Evolutionary conservation across 2,888 invertebrate species (phyloP).

Genomic region (Ormyrus thymus): DNA sequence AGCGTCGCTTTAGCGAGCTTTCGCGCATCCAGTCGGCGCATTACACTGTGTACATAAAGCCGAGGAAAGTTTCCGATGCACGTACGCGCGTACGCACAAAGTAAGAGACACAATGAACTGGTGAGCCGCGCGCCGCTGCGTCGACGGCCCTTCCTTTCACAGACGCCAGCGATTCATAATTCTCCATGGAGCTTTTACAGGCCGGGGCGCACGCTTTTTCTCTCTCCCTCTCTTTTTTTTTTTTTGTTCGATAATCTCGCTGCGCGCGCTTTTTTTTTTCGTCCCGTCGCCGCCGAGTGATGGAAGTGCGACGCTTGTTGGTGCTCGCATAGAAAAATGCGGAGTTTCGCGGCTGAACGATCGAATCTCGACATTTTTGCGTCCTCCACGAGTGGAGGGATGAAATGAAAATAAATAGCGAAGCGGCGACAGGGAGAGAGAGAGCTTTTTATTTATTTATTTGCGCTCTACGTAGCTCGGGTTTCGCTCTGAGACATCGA

Average conservation of each 20-base stretch:
- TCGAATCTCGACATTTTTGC: conserved; percentile 1
- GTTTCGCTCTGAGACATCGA: not conserved
- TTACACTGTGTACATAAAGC: not conserved
- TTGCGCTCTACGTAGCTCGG: not conserved
- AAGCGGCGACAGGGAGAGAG: no score
- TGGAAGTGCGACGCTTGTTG: not conserved
- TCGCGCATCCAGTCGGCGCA: not conserved
- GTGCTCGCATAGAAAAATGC: conserved; percentile 15
- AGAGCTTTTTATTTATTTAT: conserved; percentile 8
- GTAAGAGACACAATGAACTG: conserved; percentile 31
- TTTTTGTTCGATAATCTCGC: conserved; percentile 26
- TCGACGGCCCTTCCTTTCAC: not conserved
- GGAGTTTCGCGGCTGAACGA: conserved; percentile 8
- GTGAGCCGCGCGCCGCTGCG: not conserved
- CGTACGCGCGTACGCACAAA: conserved; percentile 7
- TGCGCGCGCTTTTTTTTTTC: not conserved
- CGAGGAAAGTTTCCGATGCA: conserved; percentile 25
- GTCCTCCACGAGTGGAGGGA: no score
- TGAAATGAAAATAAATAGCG: conserved; percentile 4
- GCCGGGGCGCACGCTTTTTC: not conserved
- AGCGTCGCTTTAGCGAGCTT: not conserved
- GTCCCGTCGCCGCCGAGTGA: not conserved
- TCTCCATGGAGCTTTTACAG: conserved; percentile 31
- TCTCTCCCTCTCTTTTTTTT: not conserved
- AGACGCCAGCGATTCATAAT: conserved; percentile 24